Evolutionary conservation across 2,113 vertebrate species (phyloP).

Genomic region (Ailurus styani): DNA sequence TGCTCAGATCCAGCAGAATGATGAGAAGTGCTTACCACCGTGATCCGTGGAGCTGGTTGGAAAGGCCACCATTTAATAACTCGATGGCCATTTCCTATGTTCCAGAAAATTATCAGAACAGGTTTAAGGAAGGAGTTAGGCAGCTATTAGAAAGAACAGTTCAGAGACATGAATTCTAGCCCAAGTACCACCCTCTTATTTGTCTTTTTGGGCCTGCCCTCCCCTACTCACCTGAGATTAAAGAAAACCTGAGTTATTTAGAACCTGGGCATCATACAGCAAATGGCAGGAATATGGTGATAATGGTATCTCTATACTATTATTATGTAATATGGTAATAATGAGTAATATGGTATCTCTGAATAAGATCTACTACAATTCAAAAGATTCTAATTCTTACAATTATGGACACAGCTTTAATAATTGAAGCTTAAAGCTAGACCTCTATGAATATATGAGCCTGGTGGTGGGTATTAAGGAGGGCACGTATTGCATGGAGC

Average conservation of each 20-base stretch:
- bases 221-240: background rate
- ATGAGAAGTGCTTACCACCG: background rate
- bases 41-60: background rate
- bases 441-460: background rate
- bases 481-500: no score
- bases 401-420: background rate
- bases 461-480: no score
- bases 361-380: background rate
- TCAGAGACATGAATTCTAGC: background rate
- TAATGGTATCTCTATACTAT: background rate
- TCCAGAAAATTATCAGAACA: background rate
- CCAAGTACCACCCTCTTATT: background rate
- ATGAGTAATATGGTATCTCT: background rate
- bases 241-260: background rate
- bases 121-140: background rate
- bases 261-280: background rate
- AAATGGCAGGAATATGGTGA: background rate
- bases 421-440: background rate
- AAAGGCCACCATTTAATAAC: background rate
- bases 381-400: background rate
- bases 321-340: background rate
- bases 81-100: background rate
- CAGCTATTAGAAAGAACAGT: background rate
- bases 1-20: background rate
- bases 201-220: background rate